phyloP scores from a whole-genome alignment of 2,888 invertebrate species.

The Chalcosyrphus nemorum region DNA sequence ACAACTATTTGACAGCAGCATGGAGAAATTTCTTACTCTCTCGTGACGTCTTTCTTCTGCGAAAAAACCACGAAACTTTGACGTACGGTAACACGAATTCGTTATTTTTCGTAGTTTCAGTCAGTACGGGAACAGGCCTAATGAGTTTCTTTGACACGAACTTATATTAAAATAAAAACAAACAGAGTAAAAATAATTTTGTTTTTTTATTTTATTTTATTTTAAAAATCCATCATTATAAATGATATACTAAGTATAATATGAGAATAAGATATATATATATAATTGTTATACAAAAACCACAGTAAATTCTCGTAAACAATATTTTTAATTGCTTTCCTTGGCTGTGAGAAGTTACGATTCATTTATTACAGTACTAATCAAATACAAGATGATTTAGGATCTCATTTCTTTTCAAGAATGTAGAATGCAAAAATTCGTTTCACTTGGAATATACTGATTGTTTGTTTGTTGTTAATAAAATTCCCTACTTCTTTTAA shows the following conservation, averaged over 20 bases:
- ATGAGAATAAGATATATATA: conserved; percentile 48
- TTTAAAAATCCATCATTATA: conserved; percentile 53
- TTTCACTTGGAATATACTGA: conserved; percentile 9
- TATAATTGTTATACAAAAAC: conserved; percentile 45
- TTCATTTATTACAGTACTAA: conserved; percentile 12
- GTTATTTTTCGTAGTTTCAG: no score
- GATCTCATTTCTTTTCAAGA: background rate
- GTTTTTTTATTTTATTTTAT: conserved; percentile 36
- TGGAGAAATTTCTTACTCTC: no score
- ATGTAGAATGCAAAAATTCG: background rate
- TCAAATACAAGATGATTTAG: conserved; percentile 9
- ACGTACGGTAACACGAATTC: no score
- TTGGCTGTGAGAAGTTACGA: conserved; percentile 46
- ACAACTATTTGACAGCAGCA: no score
- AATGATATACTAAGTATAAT: conserved; percentile 39
- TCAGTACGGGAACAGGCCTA: no score
- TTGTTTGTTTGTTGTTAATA: conserved; percentile 1
- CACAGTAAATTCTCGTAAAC: conserved; percentile 9
- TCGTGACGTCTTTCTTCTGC: no score
- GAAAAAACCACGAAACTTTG: no score
- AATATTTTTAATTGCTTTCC: conserved; percentile 42
- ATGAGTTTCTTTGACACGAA: no score
- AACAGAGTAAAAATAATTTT: background rate
- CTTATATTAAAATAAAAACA: background rate
- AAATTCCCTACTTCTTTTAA: background rate